Conservation (phyloP, 2,888 invertebrate species). For the Ectemnius lituratus region DNA sequence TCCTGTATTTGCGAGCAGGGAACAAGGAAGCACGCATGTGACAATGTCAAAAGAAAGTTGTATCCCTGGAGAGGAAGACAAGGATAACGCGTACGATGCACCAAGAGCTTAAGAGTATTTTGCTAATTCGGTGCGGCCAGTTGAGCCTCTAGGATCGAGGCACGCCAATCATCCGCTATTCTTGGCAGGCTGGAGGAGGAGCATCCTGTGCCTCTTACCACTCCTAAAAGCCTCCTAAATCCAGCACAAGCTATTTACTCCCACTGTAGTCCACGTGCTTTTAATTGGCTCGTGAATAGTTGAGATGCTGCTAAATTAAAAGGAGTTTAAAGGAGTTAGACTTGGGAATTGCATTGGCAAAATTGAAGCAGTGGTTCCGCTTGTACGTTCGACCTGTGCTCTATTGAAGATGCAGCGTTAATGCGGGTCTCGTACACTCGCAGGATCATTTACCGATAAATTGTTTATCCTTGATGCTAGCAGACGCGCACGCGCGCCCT, state of each 20-base stretch:
- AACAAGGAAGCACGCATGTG: constrained; percentile 26
- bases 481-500: not conserved
- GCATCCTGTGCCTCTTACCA: constrained; percentile 7
- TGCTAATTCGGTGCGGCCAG: constrained; percentile 74
- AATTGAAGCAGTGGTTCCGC: too few species aligned
- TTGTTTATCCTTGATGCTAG: not conserved
- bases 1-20: constrained; percentile 57
- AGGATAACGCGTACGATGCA: constrained; percentile 18
- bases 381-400: not conserved
- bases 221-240: constrained; percentile 20
- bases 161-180: constrained; percentile 72
- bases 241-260: not conserved
- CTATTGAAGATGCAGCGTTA: not conserved
- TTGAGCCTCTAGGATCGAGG: constrained; percentile 68
- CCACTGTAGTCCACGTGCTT: not conserved
- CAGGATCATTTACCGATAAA: constrained; percentile 1
- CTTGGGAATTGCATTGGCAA: too few species aligned
- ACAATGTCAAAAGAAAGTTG: constrained; percentile 44
- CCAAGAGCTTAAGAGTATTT: constrained; percentile 63
- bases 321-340: too few species aligned
- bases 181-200: constrained; percentile 52
- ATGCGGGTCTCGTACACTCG: not conserved
- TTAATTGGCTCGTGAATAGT: too few species aligned
- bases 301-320: too few species aligned
- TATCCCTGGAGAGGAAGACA: constrained; percentile 2